Conservation (phyloP, 2,888 invertebrate genomes). For the Lithophane semibrunnea region DNA sequence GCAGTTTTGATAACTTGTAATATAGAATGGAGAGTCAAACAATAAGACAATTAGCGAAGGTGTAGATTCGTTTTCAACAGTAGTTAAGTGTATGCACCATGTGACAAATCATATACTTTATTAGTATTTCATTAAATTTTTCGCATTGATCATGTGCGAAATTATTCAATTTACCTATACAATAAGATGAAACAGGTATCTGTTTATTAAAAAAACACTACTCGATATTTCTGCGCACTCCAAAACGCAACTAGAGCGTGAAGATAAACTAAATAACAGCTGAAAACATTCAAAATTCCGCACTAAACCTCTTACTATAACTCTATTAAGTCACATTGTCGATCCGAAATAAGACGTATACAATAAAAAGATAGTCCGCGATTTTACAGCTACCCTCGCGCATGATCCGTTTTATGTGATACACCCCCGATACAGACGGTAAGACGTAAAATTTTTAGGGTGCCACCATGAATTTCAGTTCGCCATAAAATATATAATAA, state of each 20-base stretch:
- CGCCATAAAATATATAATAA: constrained; percentile 64
- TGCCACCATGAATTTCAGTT: constrained; percentile 63
- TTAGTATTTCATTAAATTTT: neutral
- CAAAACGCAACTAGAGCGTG: constrained; percentile 48
- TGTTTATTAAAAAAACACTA: neutral
- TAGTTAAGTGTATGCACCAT: neutral
- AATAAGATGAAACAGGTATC: neutral
- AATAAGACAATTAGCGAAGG: neutral
- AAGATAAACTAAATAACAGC: constrained; percentile 51
- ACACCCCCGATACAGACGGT: constrained; percentile 72
- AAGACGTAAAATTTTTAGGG: constrained; percentile 81
- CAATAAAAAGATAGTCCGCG: constrained; percentile 71
- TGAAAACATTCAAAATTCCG: constrained; percentile 44
- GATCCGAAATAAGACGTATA: constrained; percentile 66
- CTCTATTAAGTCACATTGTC: constrained; percentile 51
- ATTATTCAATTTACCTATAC: neutral
- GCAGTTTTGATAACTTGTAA: neutral
- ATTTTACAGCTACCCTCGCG: constrained; percentile 71
- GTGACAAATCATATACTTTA: neutral
- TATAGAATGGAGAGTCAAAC: too few relatives aligned
- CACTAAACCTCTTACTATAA: constrained; percentile 47
- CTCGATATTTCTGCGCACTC: neutral
- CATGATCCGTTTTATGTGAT: constrained; percentile 76
- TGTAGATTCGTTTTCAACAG: neutral
- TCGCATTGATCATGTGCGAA: neutral